phyloP scores from a whole-genome alignment of 2,888 invertebrate genomes.

The Yponomeuta cagnagella region DNA sequence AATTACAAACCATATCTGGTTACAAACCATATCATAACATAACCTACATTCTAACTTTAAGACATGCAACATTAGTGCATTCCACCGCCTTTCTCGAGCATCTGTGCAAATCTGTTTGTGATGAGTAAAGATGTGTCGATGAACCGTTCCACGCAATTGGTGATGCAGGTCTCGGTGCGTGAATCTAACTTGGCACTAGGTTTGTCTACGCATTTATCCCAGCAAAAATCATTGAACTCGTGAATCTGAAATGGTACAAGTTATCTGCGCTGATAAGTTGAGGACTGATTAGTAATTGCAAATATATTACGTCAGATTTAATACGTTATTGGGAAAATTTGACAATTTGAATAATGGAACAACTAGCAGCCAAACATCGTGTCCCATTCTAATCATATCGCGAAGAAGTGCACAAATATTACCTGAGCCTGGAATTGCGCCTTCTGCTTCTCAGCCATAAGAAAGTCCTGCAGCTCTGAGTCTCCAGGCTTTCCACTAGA shows the following conservation, averaged over 20 bases:
- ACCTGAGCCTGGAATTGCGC: constrained; percentile 94
- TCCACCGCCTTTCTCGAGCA: constrained; percentile 84
- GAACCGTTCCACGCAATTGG: constrained; percentile 95
- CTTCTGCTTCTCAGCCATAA: constrained; percentile 90
- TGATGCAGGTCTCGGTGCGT: constrained; percentile 91
- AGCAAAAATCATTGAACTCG: constrained; percentile 94
- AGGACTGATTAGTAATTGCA: background rate
- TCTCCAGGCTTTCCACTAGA: constrained; percentile 71
- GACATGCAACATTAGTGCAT: constrained; percentile 45
- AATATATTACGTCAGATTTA: background rate
- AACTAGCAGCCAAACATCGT: too few species aligned
- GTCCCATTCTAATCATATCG: too few species aligned
- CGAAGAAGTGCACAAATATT: constrained; percentile 5
- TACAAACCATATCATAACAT: background rate
- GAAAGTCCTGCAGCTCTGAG: constrained; percentile 88
- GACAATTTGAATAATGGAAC: too few species aligned
- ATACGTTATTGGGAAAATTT: too few species aligned
- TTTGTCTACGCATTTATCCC: constrained; percentile 97
- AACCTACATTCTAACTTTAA: background rate
- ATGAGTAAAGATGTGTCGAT: constrained; percentile 93
- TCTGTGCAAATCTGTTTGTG: constrained; percentile 91
- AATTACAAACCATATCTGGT: too few species aligned
- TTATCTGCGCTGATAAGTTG: too few species aligned
- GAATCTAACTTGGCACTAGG: constrained; percentile 91
- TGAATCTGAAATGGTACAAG: constrained; percentile 81